Base-by-base conservation (phyloP, 2,797 vertebrate species). In the Pelochelys cantorii region DNA sequence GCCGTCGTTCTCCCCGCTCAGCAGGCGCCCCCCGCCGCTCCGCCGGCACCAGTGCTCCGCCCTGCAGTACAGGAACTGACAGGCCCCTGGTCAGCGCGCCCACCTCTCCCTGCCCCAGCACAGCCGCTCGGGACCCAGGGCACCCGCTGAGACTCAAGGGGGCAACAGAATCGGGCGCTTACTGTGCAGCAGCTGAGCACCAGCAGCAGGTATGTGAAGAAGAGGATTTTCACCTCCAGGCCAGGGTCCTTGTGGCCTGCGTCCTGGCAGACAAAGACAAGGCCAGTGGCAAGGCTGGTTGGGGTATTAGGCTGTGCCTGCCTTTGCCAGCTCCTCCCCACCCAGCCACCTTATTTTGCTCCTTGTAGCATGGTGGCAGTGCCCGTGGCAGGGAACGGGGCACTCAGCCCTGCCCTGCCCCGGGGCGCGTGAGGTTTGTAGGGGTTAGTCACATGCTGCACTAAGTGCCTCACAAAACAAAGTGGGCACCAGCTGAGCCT, bases 141-240 rank as follows among this genome's bases (percentile, higher is more conserved):
- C 17, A 2, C n/a, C 18, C 5, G 65, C 65, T 11, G 17, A 18
- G n/a, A 68, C n/a, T 34, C n/a, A 4, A 18, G 65, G 65, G 4
- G 4, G 5, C 9, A 2, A 18, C 17, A 4, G 0, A 34, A 7
- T 9, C 4, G 2, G 4, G 8, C 5, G 84, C 98, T 98, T 92
- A 99, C 98, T 88, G 97, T 97, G 96, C 98, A 98, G 90, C 94
- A 96, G 57, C 98, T 27, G 55, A 98, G 93, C 95, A 98, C 98
- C 74, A 91, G 83, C 97, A 98, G 94, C 93, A 98, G 96, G 85
- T 95, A 91, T 5, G 96, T 1, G 54, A 98, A 87, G 71, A 98
- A 96, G 90, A 98, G 52, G 71, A 90, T 83, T 90, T 82, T 96
- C 88, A 96, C 97, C 18, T 83, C 94, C 79, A 97, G 97, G 25